Evolutionary conservation across 2,888 invertebrate species (phyloP), one percentile per base, ranked within the genome.

Genomic region (Apocheima hispidaria): DNA sequence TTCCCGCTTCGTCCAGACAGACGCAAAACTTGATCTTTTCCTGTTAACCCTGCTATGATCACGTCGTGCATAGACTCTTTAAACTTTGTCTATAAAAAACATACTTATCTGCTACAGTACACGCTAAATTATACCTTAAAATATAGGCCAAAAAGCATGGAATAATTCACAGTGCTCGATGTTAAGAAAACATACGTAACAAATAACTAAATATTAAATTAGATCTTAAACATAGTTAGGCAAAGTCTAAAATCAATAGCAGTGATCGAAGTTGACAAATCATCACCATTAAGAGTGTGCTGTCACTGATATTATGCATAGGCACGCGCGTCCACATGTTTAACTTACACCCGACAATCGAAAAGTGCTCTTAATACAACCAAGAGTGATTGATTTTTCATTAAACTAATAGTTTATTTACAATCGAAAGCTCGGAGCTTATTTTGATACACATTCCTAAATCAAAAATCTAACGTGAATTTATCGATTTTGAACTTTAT

Each of bases 251-350:
- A 63, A 35, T 69, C 7, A 46, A 60, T 66, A 62, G 10, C 28
- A n/a, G 1, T 9, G 30, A 43, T 44, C 53, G 79, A 84, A 88
- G 85, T 87, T 89, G 90, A 90, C 90, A 90, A 84, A 88, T 89
- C 90, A 91, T 89, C 88, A 81, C 78, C 80, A 77, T 79, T 12
- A n/a, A n/a, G 10, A 20, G 83, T 83, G 86, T 84, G 86, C 78
- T 86, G 86, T 83, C 83, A 82, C 87, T 86, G 86, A 90, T 86
- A 90, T 90, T 91, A 91, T 91, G 91, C 91, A 83, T 81, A 83
- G 88, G 85, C 91, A 91, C 89, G 90, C 86, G 83, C 81, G 71
- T 72, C 72, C 79, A 78, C 73, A 79, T 77, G 75, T 77, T 78
- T 77, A 68, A 67, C 53, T 59, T 67, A 56, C 59, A 35, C 5